phyloP scores from a whole-genome alignment of 2,113 vertebrate species.

The Nibea albiflora region DNA sequence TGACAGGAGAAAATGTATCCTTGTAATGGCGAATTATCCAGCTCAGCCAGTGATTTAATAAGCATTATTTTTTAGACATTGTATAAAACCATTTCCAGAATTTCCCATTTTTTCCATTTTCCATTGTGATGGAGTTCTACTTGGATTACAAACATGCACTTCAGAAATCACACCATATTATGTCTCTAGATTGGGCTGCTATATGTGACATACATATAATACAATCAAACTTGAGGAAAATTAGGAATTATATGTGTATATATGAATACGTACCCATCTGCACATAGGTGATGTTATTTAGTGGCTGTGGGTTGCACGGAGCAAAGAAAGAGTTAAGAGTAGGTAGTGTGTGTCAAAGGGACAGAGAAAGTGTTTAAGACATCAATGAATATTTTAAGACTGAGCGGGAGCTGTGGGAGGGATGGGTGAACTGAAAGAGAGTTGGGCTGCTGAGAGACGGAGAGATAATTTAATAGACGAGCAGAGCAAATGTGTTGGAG shows the following conservation, averaged over 20 bases:
- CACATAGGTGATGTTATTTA: background rate
- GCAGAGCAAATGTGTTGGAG: constrained; percentile 67
- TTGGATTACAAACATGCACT: constrained; percentile 17
- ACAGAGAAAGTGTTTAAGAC: constrained; percentile 75
- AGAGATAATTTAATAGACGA: constrained; percentile 75
- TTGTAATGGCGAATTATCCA: constrained; percentile 13
- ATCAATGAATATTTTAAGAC: constrained; percentile 79
- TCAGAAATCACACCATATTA: background rate
- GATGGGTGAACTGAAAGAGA: constrained; percentile 59
- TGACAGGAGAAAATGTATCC: background rate
- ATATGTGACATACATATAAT: background rate
- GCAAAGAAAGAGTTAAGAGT: constrained; percentile 52
- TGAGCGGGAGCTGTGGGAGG: constrained; percentile 60
- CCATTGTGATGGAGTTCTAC: background rate
- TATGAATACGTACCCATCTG: background rate
- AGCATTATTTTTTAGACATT: constrained; percentile 13
- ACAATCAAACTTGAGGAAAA: background rate
- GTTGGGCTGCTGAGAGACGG: constrained; percentile 68
- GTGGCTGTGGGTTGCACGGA: constrained; percentile 1
- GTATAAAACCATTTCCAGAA: background rate
- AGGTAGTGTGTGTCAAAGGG: constrained; percentile 59
- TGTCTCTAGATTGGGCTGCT: background rate
- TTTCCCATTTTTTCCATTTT: constrained; percentile 10
- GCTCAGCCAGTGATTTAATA: constrained; percentile 23
- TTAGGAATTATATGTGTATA: background rate